Conservation (phyloP, 2,797 vertebrate species). For the Protonibea diacanthus region DNA sequence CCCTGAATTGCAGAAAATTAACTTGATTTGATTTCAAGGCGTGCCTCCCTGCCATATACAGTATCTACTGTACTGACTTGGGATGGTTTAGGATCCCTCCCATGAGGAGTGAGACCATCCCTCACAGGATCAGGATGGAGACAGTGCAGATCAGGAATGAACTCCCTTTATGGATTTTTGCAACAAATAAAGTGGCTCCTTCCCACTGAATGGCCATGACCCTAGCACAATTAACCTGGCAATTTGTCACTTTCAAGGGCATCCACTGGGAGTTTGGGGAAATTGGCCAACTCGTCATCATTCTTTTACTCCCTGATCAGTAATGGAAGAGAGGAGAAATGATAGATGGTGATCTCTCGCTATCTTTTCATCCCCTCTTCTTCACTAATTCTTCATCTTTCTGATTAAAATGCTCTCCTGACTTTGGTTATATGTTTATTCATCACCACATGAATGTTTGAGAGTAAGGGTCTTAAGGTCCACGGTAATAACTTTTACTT, state of each 20-base stretch:
- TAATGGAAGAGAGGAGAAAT: constrained; percentile 60
- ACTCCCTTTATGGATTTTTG: constrained; percentile 79
- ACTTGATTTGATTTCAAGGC: constrained; percentile 52
- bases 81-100: constrained; percentile 49
- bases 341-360: constrained; percentile 51
- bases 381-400: background rate
- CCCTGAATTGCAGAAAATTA: constrained; percentile 41
- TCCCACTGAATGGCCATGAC: constrained; percentile 71
- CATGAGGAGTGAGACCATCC: constrained; percentile 53
- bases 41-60: constrained; percentile 35
- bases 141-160: constrained; percentile 66
- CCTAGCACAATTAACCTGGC: constrained; percentile 74
- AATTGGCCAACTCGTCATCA: constrained; percentile 74
- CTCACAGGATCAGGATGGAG: constrained; percentile 55
- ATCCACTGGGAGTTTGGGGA: constrained; percentile 71
- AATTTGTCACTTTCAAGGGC: constrained; percentile 78
- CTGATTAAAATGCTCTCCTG: background rate
- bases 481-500: constrained; percentile 42
- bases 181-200: constrained; percentile 77
- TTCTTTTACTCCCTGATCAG: constrained; percentile 61
- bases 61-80: constrained; percentile 38
- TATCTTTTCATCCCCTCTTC: constrained; percentile 8
- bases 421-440: constrained; percentile 23
- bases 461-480: constrained; percentile 1
- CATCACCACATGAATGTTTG: background rate